A percentile compares a stretch with the other conserved stretches of the same genome.
Conservation (phyloP, 1,140 invertebrate genomes). For the Tigriopus japonicus region DNA sequence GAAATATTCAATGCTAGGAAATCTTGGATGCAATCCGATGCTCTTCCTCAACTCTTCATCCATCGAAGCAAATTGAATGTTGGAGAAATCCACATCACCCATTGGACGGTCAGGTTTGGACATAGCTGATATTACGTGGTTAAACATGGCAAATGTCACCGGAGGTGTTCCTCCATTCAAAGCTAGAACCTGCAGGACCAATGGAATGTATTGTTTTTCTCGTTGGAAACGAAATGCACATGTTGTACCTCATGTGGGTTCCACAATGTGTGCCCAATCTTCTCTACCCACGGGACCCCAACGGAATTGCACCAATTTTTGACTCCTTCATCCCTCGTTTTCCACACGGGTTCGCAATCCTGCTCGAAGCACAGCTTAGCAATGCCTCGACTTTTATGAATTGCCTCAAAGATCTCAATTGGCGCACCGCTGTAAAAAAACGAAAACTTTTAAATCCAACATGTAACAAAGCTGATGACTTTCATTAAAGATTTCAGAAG, state of each 20-base stretch:
- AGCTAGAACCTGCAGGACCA: conserved; percentile 32
- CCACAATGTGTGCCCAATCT: conserved; percentile 48
- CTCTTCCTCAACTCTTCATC: no score
- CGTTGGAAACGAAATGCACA: no score
- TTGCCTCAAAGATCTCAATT: background rate
- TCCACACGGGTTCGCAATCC: conserved; percentile 51
- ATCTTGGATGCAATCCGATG: no score
- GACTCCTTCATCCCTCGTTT: conserved; percentile 36
- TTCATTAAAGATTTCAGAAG: no score
- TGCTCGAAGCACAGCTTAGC: conserved; percentile 17
- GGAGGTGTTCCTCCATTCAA: conserved; percentile 43
- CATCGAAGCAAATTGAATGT: conserved; percentile 26
- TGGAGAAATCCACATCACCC: conserved; percentile 29
- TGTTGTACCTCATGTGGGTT: conserved; percentile 29
- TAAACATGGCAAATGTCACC: conserved; percentile 47
- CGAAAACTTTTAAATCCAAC: background rate
- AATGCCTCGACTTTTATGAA: background rate
- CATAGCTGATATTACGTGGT: conserved; percentile 30
- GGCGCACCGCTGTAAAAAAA: background rate
- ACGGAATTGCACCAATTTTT: conserved; percentile 34
- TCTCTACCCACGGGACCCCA: conserved; percentile 34
- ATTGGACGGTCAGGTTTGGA: conserved; percentile 37
- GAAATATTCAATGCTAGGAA: no score
- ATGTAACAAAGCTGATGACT: no score
- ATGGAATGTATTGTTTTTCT: no score